A percentile compares a stretch with the other conserved stretches of the same genome.
Conservation (phyloP, 2,113 vertebrate genomes). For the Plecturocebus donacophilus region DNA sequence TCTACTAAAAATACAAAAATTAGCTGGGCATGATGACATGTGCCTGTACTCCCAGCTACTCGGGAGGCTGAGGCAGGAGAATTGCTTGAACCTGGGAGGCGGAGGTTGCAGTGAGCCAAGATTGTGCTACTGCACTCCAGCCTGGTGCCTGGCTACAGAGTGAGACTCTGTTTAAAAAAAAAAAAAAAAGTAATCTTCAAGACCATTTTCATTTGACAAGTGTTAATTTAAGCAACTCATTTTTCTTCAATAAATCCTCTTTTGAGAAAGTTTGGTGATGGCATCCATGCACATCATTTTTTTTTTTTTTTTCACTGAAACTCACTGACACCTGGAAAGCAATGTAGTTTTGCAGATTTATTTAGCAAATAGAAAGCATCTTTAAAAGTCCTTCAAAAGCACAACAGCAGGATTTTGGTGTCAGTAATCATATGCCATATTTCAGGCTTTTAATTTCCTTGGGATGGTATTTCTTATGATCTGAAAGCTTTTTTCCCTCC, state of each 20-base stretch:
- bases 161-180: too few species aligned
- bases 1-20: too few species aligned
- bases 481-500: conserved; percentile 69
- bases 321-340: conserved; percentile 16
- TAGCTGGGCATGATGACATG: too few species aligned
- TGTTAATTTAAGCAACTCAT: conserved; percentile 44
- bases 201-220: conserved; percentile 33
- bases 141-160: too few species aligned
- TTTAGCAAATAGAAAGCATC: conserved; percentile 58
- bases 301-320: not conserved
- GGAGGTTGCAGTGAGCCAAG: too few species aligned
- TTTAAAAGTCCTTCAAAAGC: conserved; percentile 61
- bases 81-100: too few species aligned
- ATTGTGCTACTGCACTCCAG: too few species aligned
- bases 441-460: conserved; percentile 75
- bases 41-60: too few species aligned
- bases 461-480: conserved; percentile 72
- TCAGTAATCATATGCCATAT: conserved; percentile 72
- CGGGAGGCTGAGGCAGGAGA: too few species aligned
- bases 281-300: not conserved
- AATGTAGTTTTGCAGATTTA: conserved; percentile 46
- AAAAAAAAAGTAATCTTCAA: conserved; percentile 24
- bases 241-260: conserved; percentile 40
- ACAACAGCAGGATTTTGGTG: conserved; percentile 56
- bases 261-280: conserved; percentile 26